Conservation (phyloP, 2,797 vertebrate species). For the Girardinus metallicus region DNA sequence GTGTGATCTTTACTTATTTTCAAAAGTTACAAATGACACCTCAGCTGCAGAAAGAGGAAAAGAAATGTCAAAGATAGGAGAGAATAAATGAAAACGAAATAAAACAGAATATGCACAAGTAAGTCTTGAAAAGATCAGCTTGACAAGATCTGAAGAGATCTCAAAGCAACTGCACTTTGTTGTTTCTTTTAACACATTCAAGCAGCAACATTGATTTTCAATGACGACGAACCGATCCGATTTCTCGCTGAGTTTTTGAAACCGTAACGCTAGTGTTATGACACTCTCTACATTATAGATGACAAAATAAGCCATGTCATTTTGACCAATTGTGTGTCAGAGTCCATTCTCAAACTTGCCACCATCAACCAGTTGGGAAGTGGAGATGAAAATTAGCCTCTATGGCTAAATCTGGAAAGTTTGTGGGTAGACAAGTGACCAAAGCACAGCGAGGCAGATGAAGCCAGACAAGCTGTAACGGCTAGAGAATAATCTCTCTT, state of each 20-base stretch:
- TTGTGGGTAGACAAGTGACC: neutral
- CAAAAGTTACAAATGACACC: neutral
- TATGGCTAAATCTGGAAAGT: neutral
- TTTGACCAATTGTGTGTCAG: neutral
- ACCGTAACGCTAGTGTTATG: neutral
- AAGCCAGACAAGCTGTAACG: neutral
- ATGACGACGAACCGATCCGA: neutral
- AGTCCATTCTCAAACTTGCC: neutral
- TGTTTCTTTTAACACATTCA: neutral
- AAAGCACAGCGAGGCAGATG: neutral
- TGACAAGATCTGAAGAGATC: neutral
- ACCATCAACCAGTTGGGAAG: neutral
- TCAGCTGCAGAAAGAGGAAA: neutral
- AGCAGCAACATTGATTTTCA: neutral
- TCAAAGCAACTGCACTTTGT: neutral
- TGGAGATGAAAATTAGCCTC: neutral
- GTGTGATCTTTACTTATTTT: slow-evolving; percentile 5
- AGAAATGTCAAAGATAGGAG: neutral
- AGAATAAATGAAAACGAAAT: neutral
- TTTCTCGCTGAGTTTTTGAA: neutral
- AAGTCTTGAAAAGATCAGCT: neutral
- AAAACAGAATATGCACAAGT: neutral
- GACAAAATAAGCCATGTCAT: neutral
- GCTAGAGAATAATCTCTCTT: neutral
- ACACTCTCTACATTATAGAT: neutral